These are phyloP conservation scores for Saguinus imperator DNA, from an alignment of 2,113 vertebrate species.

Conservation along the genomic window DNA sequence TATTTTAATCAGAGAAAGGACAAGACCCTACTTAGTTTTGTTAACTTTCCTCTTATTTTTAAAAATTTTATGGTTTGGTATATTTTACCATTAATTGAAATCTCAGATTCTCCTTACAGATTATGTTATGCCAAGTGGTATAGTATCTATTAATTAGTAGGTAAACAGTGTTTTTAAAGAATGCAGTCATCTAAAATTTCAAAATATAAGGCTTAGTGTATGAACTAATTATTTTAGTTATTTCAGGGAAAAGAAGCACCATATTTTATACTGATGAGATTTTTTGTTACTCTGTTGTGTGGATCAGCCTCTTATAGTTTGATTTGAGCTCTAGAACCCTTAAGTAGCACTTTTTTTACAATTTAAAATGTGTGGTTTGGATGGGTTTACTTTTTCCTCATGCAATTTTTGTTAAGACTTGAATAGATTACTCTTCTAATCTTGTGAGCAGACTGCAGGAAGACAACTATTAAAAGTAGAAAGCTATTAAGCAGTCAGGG, in stretches of 20 bases:
- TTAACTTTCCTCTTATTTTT: neutral
- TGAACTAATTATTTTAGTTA: neutral
- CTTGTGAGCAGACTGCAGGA: conserved; percentile 78
- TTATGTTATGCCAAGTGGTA: neutral
- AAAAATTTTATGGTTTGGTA: neutral
- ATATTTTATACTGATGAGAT: neutral
- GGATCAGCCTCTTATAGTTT: conserved; percentile 3
- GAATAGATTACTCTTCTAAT: conserved; percentile 65
- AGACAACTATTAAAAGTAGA: conserved; percentile 84
- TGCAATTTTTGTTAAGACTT: conserved; percentile 68
- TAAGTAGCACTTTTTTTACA: conserved; percentile 47
- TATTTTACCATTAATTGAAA: neutral
- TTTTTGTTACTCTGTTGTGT: neutral
- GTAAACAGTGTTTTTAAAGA: conserved; percentile 27
- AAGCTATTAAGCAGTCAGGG: conserved; percentile 84
- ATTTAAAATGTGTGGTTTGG: conserved; percentile 34
- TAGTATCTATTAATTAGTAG: neutral
- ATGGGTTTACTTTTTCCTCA: neutral
- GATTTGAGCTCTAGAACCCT: conserved; percentile 13
- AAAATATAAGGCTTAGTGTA: neutral
- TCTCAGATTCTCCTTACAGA: neutral
- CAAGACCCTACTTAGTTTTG: neutral
- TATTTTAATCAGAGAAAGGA: conserved; percentile 25
- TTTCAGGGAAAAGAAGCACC: neutral
- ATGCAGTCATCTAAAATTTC: conserved; percentile 5